Evolutionary conservation across 2,797 vertebrate genomes (phyloP).

Genomic region (Cynopterus sphinx): DNA sequence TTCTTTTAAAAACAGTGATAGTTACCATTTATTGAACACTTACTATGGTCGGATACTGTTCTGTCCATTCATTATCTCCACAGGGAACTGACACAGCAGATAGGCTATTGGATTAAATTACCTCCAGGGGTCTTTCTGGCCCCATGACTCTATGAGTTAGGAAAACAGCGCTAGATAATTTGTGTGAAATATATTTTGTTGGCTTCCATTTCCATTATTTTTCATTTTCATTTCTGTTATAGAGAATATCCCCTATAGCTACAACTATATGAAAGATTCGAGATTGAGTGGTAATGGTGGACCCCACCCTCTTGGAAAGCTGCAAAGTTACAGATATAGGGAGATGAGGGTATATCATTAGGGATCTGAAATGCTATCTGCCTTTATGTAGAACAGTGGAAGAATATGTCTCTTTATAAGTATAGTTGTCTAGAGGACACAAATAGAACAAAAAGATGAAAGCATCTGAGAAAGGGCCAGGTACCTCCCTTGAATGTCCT

Average conservation of each 20-base stretch:
- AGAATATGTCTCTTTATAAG: background rate
- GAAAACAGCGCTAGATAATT: conserved; percentile 28
- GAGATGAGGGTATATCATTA: background rate
- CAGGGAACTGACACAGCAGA: conserved; percentile 19
- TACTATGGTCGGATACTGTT: conserved; percentile 57
- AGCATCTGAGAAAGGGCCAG: background rate
- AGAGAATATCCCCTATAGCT: background rate
- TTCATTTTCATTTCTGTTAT: background rate
- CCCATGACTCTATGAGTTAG: conserved; percentile 38
- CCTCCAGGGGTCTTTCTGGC: background rate
- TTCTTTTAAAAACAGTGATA: conserved; percentile 53
- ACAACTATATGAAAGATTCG: background rate
- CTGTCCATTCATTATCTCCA: conserved; percentile 44
- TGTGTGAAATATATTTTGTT: conserved; percentile 36
- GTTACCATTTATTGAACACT: conserved; percentile 66
- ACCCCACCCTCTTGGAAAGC: background rate
- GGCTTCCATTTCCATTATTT: conserved; percentile 41
- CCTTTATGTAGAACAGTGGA: background rate
- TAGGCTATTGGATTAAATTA: conserved; percentile 31
- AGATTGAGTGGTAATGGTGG: background rate
- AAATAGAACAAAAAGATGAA: conserved; percentile 50
- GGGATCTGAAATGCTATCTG: background rate
- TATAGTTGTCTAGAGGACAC: background rate
- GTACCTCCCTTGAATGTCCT: background rate
- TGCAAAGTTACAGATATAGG: background rate